A percentile compares a stretch with the other conserved stretches of the same genome.
phyloP scores from a whole-genome alignment of 2,888 invertebrate species.

The Stenotaenia linearis region DNA sequence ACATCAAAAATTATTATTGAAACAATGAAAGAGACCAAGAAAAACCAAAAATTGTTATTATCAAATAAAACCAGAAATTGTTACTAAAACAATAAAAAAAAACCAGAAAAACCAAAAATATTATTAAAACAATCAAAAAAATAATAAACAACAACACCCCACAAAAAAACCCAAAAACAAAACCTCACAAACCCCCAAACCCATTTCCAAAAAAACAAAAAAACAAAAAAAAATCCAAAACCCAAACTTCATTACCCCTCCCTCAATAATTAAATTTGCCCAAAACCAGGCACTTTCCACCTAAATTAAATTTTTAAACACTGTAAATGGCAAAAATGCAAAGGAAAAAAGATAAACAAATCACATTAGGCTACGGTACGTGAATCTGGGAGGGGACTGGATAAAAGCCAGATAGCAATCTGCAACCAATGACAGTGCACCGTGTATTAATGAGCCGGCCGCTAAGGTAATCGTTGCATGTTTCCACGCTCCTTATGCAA shows the following conservation, averaged over 20 bases:
- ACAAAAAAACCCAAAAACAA: no score
- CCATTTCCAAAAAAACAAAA: not conserved
- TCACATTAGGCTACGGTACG: not conserved
- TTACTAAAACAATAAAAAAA: no score
- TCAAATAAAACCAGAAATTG: no score
- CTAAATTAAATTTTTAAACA: not conserved
- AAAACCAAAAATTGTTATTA: no score
- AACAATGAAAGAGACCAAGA: no score
- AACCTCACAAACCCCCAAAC: no score
- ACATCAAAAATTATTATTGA: no score
- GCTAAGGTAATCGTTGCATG: not conserved
- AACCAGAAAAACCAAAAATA: no score
- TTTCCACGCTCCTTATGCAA: not conserved
- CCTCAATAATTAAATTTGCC: not conserved
- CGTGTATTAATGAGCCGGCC: conserved; percentile 14
- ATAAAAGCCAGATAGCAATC: conserved; percentile 9
- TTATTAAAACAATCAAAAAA: no score
- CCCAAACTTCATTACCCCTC: not conserved
- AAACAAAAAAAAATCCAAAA: not conserved
- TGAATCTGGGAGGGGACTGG: conserved; percentile 12
- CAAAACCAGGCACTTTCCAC: not conserved
- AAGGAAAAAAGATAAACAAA: not conserved
- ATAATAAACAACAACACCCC: no score
- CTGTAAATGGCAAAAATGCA: not conserved
- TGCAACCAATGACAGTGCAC: conserved; percentile 18